Base-by-base conservation (phyloP, 2,888 invertebrate genomes). In the Tinea trinotella region DNA sequence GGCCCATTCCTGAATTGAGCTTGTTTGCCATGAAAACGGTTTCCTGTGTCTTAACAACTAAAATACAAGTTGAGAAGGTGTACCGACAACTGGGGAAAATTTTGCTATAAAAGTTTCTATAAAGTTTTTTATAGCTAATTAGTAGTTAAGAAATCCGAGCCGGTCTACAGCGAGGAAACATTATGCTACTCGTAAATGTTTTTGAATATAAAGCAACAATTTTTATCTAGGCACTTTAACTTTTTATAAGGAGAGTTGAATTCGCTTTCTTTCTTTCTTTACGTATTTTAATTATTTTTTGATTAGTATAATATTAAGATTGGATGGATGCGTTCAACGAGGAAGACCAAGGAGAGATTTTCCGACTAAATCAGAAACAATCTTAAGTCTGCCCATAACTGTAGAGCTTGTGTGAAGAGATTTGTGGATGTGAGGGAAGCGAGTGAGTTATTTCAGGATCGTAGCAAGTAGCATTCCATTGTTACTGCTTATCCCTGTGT, bases 11-110 rank as follows among this genome's bases (percentile, higher is more conserved):
- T 19, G 15, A 46, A 46, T 46, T 46, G 19, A 19, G 46, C 46
- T 46, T 40, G 40, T 40, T 40, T 40, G 40, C 5, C 15, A 40
- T 40, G 40, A 40, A 40, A 40, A 40, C 40, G 40, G 40, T 40
- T n/a, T 40, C 15, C 13, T 40, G 4, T 40, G 40, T 40, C 13
- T 40, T 40, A 30, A 30, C 40, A 40, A 40, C 40, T 40, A 40
- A 40, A 40, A 40, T 15, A 40, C 40, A 40, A 40, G 40, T 40
- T 40, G 40, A 13, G 6, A 40, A 40, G 40, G 40, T 40, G 40
- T 40, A 40, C 40, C 40, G 40, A 40, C 40, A 40, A 13, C 12
- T 13, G 40, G 13, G 40, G 40, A 2, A 40, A 40, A 30, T 10
- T 7, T 30, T n/a, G 30, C 30, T 30, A 30, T 30, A 5, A 30